Conservation (phyloP, 2,113 vertebrate genomes). For the Parus major region DNA sequence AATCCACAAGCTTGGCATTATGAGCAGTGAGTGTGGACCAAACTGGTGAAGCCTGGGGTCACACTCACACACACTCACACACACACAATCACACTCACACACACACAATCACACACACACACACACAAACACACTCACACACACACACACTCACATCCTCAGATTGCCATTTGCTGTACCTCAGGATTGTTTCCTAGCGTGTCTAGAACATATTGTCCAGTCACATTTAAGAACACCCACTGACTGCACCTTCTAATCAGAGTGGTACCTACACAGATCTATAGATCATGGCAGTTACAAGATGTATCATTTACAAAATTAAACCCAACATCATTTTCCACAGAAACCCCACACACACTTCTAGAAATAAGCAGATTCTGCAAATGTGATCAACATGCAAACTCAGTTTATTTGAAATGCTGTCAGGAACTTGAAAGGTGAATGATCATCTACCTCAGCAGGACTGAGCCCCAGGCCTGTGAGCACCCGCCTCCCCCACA, state of each 20-base stretch:
- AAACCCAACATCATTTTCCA: neutral
- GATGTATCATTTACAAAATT: neutral
- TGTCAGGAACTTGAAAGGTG: neutral
- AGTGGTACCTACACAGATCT: neutral
- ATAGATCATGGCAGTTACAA: rapidly evolving
- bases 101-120: no score
- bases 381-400: neutral
- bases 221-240: neutral
- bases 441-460: neutral
- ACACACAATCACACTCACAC: neutral
- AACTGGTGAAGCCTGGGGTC: rapidly evolving
- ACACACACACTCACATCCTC: no score
- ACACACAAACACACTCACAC: no score
- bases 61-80: neutral
- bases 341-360: rapidly evolving
- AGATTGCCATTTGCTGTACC: neutral
- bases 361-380: neutral
- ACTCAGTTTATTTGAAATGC: neutral
- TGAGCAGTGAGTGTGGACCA: rapidly evolving
- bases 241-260: neutral
- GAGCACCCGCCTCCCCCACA: rapidly evolving
- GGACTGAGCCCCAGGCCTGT: neutral
- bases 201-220: neutral
- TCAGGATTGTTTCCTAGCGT: neutral
- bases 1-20: rapidly evolving